A percentile compares a stretch with the other conserved stretches of the same genome.
Conservation (phyloP, 1,140 invertebrate species). For the Trachymyrmex septentrionalis region DNA sequence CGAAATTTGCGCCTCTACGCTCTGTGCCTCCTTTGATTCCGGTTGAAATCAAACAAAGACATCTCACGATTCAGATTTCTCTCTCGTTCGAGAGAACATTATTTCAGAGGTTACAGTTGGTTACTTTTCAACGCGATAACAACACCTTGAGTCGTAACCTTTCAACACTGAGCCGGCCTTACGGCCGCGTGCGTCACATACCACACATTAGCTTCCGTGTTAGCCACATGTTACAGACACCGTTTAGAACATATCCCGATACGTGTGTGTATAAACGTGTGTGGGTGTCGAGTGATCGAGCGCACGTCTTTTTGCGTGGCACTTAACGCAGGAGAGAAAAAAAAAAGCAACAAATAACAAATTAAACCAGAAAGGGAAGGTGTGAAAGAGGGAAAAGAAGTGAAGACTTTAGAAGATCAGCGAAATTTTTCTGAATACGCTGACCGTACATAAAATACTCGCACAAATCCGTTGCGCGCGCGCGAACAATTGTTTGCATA, state of each 20-base stretch:
- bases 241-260: slow-evolving; percentile 67
- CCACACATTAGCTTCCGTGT: slow-evolving; percentile 75
- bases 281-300: slow-evolving; percentile 63
- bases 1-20: background rate
- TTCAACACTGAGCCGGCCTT: slow-evolving; percentile 68
- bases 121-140: slow-evolving; percentile 59
- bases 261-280: slow-evolving; percentile 67
- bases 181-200: slow-evolving; percentile 56
- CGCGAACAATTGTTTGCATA: background rate
- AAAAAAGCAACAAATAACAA: slow-evolving; percentile 58
- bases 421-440: background rate
- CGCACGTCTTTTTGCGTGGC: slow-evolving; percentile 54
- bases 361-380: slow-evolving; percentile 62
- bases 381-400: slow-evolving; percentile 68
- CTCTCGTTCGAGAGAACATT: background rate
- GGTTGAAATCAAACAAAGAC: background rate
- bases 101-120: background rate
- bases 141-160: slow-evolving; percentile 49
- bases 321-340: slow-evolving; percentile 54
- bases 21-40: background rate
- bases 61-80: too few relatives aligned
- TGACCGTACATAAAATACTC: background rate
- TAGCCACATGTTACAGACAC: slow-evolving; percentile 73
- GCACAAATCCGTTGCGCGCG: background rate
- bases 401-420: background rate